Evolutionary conservation across 2,888 invertebrate genomes (phyloP).

Genomic region (Glyphotaelius pellucidus): DNA sequence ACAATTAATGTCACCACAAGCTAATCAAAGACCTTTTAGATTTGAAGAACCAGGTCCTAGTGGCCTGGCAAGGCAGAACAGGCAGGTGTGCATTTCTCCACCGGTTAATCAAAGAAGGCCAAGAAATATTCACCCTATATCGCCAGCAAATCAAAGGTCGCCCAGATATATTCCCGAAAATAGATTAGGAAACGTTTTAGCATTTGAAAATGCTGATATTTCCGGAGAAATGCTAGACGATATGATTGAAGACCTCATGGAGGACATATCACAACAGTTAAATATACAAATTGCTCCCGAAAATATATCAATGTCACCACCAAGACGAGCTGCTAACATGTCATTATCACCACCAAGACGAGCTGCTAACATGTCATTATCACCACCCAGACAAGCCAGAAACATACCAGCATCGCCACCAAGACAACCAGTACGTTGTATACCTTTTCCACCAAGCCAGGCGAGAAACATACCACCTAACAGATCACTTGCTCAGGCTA

Average conservation of each 20-base stretch:
- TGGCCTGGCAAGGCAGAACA: not conserved
- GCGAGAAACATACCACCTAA: not conserved
- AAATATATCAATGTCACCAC: not conserved
- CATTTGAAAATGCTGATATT: not conserved
- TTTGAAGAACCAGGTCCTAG: not conserved
- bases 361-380: not conserved
- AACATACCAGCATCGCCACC: not conserved
- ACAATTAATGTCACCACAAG: not conserved
- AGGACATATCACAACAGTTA: conserved; percentile 14
- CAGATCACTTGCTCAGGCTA: not conserved
- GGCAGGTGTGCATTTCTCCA: not conserved
- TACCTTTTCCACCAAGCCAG: not conserved
- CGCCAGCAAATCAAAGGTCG: conserved; percentile 13
- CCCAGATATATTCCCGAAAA: not conserved
- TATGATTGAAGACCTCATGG: conserved; percentile 9
- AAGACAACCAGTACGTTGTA: not conserved
- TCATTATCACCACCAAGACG: not conserved
- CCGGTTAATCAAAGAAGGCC: not conserved
- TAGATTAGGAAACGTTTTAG: conserved; percentile 6
- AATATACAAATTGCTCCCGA: not conserved
- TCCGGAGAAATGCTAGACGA: not conserved
- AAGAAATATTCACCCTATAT: not conserved
- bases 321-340: not conserved
- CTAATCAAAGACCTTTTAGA: not conserved
- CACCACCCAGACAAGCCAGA: not conserved